phyloP scores from a whole-genome alignment of 2,797 vertebrate species.

The Amniataba percoides region DNA sequence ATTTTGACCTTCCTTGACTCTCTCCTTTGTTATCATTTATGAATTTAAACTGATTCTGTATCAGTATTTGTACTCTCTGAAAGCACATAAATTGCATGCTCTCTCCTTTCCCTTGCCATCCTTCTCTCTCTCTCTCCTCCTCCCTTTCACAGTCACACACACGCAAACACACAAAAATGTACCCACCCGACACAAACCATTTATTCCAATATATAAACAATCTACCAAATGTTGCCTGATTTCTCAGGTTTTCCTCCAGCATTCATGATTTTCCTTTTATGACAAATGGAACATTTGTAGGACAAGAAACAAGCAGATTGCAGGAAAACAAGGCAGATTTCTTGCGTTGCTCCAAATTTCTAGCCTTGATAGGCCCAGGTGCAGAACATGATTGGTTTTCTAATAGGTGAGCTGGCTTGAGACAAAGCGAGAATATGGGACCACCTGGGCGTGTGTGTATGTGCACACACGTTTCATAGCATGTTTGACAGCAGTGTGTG shows the following conservation, averaged over 20 bases:
- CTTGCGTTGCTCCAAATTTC: conserved; percentile 33
- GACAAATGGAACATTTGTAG: conserved; percentile 59
- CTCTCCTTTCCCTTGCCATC: conserved; percentile 19
- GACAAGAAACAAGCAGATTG: conserved; percentile 64
- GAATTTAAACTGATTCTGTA: conserved; percentile 47
- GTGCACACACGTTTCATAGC: conserved; percentile 41
- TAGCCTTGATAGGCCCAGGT: conserved; percentile 68
- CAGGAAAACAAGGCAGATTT: conserved; percentile 58
- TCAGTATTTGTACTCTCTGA: conserved; percentile 50
- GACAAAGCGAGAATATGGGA: conserved; percentile 48
- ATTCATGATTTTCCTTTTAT: conserved; percentile 40
- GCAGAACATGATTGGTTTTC: conserved; percentile 79
- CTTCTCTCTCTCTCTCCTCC: conserved; percentile 4
- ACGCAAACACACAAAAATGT: conserved; percentile 17
- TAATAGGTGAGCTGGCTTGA: conserved; percentile 69
- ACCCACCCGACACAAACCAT: conserved; percentile 57
- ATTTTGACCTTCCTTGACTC: conserved; percentile 51
- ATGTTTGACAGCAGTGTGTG: conserved; percentile 44
- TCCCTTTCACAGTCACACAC: background rate
- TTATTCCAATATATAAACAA: conserved; percentile 64
- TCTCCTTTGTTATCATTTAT: conserved; percentile 51
- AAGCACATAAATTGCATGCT: conserved; percentile 45
- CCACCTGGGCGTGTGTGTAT: conserved; percentile 69
- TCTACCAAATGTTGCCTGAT: conserved; percentile 45
- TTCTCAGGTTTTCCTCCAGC: conserved; percentile 45